Base-by-base conservation (phyloP, 1,140 invertebrate genomes). In the Dryas iulia region DNA sequence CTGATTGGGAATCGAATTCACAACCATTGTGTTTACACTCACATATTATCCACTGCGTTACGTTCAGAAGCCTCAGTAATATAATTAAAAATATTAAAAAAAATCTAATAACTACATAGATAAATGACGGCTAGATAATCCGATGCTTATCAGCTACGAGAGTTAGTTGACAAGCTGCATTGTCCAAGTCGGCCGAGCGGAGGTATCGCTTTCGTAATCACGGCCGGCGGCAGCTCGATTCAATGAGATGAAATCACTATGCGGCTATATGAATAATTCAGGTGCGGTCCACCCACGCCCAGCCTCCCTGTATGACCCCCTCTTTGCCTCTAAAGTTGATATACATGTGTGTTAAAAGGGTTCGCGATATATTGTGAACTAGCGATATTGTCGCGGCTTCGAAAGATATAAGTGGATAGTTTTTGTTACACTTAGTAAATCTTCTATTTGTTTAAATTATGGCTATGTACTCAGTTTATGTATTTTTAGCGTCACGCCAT, bases 241-340 rank as follows among this genome's bases (percentile, higher is more conserved):
- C 85, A 90, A 90, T 90, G 87, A 86, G 87, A 87, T 88, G 87
- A 88, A 90, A 90, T 90, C 87, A 90, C 87, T 90, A 89, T 90
- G 87, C 85, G 86, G 81, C 82, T 74, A 59, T 79, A 90, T 90
- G 87, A 90, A 90, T 90, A 84, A 90, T 90, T 88, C 87, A 90
- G 81, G 77, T 85, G 87, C 83, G 83, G 83, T 83, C 79, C 81
- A 71, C 71, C 77, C 64, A 69, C 74, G 54, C 39, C 76, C 72
- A 76, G 74, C 73, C 63, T 28, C 62, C 60, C 66, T 63, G 63
- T 59, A 61, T 70, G 65, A 52, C 72, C 68, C 70, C 70, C 76
- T 67, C 59, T n/a, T n/a, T n/a, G n/a, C 73, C 53, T 69, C 64
- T 66, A 72, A 80, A 79, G 76, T 78, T 81, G 66, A 79, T 70